Conservation (phyloP, 2,113 vertebrate species). For the Pygathrix nemaeus region DNA sequence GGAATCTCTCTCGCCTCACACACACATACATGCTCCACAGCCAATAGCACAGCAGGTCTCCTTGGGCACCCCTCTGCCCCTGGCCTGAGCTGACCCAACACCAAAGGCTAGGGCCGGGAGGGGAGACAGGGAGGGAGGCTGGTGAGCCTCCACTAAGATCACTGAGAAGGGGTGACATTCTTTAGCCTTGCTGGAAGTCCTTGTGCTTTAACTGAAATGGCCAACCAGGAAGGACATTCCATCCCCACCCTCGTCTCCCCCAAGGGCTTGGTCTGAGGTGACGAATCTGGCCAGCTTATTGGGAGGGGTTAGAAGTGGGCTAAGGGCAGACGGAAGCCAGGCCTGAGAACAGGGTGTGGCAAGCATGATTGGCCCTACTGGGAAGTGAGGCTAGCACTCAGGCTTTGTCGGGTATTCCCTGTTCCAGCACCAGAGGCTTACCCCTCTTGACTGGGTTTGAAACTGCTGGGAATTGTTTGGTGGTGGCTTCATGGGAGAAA, state of each 20-base stretch:
- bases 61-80: background rate
- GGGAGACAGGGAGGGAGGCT: background rate
- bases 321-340: background rate
- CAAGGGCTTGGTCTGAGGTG: slow-evolving; percentile 9
- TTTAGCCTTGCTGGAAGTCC: background rate
- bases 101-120: background rate
- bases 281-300: background rate
- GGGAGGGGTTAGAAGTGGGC: background rate
- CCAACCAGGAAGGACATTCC: slow-evolving; percentile 20
- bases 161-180: rapidly evolving
- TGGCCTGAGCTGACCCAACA: background rate
- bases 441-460: background rate
- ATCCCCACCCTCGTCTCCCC: background rate
- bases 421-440: too few species aligned
- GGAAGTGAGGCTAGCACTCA: background rate
- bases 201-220: background rate
- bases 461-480: background rate
- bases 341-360: background rate
- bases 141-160: background rate
- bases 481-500: background rate
- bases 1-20: background rate
- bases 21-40: background rate
- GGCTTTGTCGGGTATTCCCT: background rate
- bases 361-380: background rate
- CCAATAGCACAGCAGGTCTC: background rate